phyloP scores from a whole-genome alignment of 2,113 vertebrate genomes.

The Varanus komodoensis region DNA sequence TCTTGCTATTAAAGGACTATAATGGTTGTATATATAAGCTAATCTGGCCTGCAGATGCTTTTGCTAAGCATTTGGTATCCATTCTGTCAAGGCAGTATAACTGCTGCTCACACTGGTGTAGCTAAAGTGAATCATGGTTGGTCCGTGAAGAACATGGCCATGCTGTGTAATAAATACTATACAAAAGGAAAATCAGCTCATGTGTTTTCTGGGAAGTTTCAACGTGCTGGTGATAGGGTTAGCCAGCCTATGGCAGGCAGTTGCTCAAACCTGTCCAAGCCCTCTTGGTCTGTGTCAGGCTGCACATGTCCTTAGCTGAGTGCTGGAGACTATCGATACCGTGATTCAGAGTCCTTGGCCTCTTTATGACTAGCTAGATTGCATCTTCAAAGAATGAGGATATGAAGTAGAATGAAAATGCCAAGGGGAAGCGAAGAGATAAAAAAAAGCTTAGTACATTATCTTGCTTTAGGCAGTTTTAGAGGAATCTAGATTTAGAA shows the following conservation, averaged over 20 bases:
- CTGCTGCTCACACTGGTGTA: background rate
- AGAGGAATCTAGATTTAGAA: slow-evolving; percentile 6
- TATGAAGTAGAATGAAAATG: slow-evolving; percentile 33
- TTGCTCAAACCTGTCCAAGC: background rate
- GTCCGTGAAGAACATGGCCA: background rate
- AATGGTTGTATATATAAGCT: background rate
- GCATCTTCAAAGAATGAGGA: slow-evolving; percentile 32
- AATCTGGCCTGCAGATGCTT: background rate
- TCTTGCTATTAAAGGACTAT: background rate
- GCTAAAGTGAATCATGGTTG: background rate
- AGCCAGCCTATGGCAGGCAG: background rate
- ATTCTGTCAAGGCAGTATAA: too few species aligned
- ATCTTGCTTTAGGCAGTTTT: slow-evolving; percentile 34
- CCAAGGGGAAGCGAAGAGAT: slow-evolving; percentile 32
- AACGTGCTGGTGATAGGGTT: background rate
- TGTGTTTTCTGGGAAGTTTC: background rate
- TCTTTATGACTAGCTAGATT: slow-evolving; percentile 11
- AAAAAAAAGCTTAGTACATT: rapidly evolving
- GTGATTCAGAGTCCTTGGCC: background rate
- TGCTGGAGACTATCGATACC: background rate
- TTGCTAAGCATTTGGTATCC: background rate
- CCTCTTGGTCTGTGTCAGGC: background rate
- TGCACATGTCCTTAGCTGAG: slow-evolving; percentile 14
- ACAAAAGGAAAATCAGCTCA: background rate
- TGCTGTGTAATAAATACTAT: background rate